Evolutionary conservation across 2,113 vertebrate genomes (phyloP).

Genomic region (Capreolus pygargus): DNA sequence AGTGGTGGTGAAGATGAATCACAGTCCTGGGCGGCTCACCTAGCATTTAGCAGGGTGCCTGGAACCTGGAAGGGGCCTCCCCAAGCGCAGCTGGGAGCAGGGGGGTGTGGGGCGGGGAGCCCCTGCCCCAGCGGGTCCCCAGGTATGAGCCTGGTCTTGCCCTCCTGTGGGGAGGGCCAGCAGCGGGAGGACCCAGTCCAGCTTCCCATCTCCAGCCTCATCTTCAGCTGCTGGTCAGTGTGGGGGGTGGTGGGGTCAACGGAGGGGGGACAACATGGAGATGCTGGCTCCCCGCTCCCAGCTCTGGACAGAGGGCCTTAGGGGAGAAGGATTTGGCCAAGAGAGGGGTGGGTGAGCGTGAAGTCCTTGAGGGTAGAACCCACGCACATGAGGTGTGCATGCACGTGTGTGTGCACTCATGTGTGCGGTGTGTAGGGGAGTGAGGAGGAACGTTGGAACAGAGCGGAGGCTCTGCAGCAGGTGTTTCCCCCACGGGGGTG

Average conservation of each 20-base stretch:
- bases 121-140: not conserved
- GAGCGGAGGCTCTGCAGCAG: not conserved
- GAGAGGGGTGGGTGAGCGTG: accelerated
- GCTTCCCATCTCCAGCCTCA: not conserved
- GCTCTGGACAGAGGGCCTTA: not conserved
- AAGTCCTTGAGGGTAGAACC: accelerated
- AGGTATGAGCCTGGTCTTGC: not conserved
- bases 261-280: accelerated
- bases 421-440: no score
- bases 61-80: not conserved
- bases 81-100: not conserved
- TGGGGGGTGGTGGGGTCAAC: accelerated
- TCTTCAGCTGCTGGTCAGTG: not conserved
- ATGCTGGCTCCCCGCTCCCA: not conserved
- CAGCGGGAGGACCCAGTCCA: not conserved
- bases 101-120: accelerated
- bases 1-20: accelerated
- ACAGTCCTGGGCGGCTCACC: accelerated
- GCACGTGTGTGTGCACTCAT: accelerated
- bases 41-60: not conserved
- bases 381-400: accelerated
- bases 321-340: not conserved
- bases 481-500: not conserved
- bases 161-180: accelerated
- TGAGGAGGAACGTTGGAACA: not conserved